Evolutionary conservation across 1,140 invertebrate species (phyloP).

Genomic region (Charaxes varanes): DNA sequence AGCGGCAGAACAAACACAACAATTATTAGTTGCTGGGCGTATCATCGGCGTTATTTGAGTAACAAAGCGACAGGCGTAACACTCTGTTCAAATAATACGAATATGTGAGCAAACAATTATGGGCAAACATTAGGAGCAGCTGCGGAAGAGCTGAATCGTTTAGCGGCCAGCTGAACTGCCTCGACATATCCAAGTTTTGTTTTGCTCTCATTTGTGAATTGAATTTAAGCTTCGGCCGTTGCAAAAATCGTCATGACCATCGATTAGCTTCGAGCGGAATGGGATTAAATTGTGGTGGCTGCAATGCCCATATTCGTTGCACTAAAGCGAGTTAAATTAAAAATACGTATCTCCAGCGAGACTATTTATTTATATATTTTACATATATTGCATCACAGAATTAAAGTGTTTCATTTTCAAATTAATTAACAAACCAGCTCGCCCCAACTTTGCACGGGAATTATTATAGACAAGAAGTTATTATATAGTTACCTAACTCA

Average conservation of each 20-base stretch:
- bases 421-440: too few species aligned
- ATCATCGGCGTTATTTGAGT: constrained; percentile 44
- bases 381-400: too few species aligned
- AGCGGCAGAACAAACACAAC: constrained; percentile 13
- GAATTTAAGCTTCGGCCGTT: constrained; percentile 7
- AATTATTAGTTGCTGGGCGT: constrained; percentile 23
- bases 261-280: constrained; percentile 2
- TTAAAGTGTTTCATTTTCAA: too few species aligned
- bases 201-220: constrained; percentile 16
- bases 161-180: constrained; percentile 39
- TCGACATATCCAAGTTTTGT: constrained; percentile 25
- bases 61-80: constrained; percentile 55
- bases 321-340: too few species aligned
- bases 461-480: too few species aligned
- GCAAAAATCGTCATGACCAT: constrained; percentile 2
- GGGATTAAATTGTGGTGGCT: too few species aligned
- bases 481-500: too few species aligned
- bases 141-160: constrained; percentile 41
- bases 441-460: too few species aligned
- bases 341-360: too few species aligned
- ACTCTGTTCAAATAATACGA: constrained; percentile 51
- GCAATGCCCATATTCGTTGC: too few species aligned
- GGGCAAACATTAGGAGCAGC: constrained; percentile 46
- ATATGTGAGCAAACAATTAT: constrained; percentile 55
- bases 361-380: too few species aligned